Conservation (phyloP, 2,888 invertebrate genomes). For the Thera britannica region DNA sequence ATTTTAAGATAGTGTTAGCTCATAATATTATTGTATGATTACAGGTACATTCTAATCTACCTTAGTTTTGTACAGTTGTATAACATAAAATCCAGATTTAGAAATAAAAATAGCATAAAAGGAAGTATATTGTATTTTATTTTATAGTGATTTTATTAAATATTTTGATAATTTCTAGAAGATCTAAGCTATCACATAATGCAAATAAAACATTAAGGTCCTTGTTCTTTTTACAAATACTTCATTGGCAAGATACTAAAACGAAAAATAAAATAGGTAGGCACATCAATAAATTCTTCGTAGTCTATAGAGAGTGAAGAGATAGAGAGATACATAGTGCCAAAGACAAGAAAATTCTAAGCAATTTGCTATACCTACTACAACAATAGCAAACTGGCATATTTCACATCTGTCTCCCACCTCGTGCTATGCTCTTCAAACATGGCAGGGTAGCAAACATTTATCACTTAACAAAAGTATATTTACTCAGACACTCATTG, state of each 20-base stretch:
- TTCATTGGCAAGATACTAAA: conserved; percentile 82
- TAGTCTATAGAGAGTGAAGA: conserved; percentile 80
- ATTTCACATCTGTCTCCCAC: conserved; percentile 57
- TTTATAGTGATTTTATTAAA: conserved; percentile 62
- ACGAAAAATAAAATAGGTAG: conserved; percentile 61
- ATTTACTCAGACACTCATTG: conserved; percentile 74
- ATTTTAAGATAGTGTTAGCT: conserved; percentile 72
- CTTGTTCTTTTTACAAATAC: conserved; percentile 71
- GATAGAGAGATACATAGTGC: conserved; percentile 72
- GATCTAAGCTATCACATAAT: conserved; percentile 81
- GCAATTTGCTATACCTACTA: conserved; percentile 80
- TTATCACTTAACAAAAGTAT: conserved; percentile 60
- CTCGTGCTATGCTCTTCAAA: conserved; percentile 74
- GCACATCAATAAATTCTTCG: conserved; percentile 69
- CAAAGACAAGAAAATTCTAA: conserved; percentile 61
- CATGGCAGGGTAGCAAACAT: conserved; percentile 72
- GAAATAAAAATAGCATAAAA: conserved; percentile 54
- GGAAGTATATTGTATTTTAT: conserved; percentile 60
- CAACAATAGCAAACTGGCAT: conserved; percentile 74
- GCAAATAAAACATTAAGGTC: conserved; percentile 67
- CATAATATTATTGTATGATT: conserved; percentile 65
- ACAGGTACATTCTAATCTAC: conserved; percentile 61
- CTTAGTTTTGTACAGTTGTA: conserved; percentile 75
- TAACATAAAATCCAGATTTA: conserved; percentile 47
- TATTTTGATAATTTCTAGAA: conserved; percentile 68